Conservation (phyloP, 2,888 invertebrate species). For the Globia sparganii region DNA sequence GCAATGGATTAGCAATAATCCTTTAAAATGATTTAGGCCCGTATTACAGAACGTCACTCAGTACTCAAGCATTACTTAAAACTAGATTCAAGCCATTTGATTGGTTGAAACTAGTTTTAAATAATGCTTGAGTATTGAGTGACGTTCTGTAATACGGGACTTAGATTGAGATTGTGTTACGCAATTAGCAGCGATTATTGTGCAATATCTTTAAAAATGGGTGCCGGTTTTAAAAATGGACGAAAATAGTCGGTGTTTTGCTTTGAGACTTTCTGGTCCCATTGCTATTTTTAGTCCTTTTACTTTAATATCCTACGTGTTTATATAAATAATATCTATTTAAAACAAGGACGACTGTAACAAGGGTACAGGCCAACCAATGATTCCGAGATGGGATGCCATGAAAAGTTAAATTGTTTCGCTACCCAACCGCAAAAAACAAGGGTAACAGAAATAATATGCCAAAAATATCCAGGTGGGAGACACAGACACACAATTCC, state of each 20-base stretch:
- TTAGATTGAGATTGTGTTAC: neutral
- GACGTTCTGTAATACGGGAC: no score
- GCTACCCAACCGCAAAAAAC: conserved; percentile 56
- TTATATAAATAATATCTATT: conserved; percentile 57
- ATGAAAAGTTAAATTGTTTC: conserved; percentile 69
- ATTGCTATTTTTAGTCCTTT: neutral
- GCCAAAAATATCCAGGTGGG: conserved; percentile 46
- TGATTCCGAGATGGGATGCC: conserved; percentile 44
- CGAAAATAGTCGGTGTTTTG: neutral
- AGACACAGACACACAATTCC: conserved; percentile 27
- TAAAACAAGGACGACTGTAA: conserved; percentile 39
- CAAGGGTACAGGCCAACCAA: conserved; percentile 25
- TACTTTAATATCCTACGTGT: conserved; percentile 18
- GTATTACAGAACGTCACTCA: no score
- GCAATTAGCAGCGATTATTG: no score
- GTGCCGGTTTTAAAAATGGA: neutral
- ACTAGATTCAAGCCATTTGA: no score
- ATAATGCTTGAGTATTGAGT: no score
- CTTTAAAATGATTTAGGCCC: no score
- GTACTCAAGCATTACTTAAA: no score
- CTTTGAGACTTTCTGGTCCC: neutral
- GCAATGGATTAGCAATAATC: no score
- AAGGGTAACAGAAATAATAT: conserved; percentile 54
- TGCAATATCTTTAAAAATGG: no score
- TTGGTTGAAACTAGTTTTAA: no score